Evolutionary conservation across 2,888 invertebrate genomes (phyloP).

Genomic region (Dicycla oo): DNA sequence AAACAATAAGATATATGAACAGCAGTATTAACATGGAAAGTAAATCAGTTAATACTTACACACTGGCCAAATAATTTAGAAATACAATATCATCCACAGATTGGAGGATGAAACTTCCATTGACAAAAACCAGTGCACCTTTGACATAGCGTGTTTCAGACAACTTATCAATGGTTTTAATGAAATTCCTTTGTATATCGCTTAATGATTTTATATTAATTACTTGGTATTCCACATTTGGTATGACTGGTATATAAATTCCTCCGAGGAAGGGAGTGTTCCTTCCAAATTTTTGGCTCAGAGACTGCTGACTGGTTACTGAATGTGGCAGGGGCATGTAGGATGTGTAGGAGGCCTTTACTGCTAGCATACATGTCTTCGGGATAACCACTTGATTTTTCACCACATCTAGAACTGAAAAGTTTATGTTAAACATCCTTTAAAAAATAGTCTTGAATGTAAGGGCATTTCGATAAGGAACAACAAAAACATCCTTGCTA

Average conservation of each 20-base stretch:
- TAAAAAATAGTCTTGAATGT: background rate
- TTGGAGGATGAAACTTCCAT: constrained; percentile 83
- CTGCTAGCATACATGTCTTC: constrained; percentile 80
- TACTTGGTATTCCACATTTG: constrained; percentile 81
- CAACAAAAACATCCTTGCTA: too few relatives aligned
- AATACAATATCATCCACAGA: constrained; percentile 82
- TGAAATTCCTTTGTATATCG: constrained; percentile 74
- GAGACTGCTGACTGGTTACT: constrained; percentile 72
- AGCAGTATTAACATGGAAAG: background rate
- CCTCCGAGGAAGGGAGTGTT: constrained; percentile 79
- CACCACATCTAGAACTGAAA: constrained; percentile 84
- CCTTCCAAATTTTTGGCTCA: constrained; percentile 68
- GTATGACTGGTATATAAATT: constrained; percentile 82
- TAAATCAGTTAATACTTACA: constrained; percentile 77
- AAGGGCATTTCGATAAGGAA: background rate
- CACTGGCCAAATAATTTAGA: constrained; percentile 79
- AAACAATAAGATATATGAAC: background rate
- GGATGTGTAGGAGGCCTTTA: constrained; percentile 76
- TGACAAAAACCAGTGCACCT: constrained; percentile 83
- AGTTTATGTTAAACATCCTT: constrained; percentile 5
- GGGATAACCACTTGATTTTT: constrained; percentile 77
- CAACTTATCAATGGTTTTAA: constrained; percentile 73
- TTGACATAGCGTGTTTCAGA: constrained; percentile 78
- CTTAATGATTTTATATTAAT: constrained; percentile 76
- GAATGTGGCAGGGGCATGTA: constrained; percentile 80